phyloP scores from a whole-genome alignment of 2,113 vertebrate genomes.

The Aspidoscelis tigris region DNA sequence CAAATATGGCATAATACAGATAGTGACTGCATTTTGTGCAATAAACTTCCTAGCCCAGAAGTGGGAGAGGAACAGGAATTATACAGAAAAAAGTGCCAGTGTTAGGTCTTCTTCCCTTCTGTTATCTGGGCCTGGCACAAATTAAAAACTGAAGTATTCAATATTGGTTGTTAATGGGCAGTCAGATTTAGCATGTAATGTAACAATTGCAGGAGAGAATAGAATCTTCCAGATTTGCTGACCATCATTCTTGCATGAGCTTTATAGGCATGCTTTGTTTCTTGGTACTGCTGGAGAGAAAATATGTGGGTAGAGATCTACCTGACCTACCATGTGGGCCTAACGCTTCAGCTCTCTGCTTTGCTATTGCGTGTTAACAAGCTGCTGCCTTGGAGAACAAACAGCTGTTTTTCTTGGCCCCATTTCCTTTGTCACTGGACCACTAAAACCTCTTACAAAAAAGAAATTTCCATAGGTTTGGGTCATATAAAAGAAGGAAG shows the following conservation, averaged over 20 bases:
- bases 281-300: slow-evolving; percentile 26
- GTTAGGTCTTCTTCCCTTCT: not conserved
- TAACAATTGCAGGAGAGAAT: rapidly evolving
- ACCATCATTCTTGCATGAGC: slow-evolving; percentile 32
- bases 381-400: slow-evolving; percentile 40
- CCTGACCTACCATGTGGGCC: slow-evolving; percentile 19
- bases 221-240: not conserved
- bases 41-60: not conserved
- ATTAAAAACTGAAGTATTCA: not conserved
- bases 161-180: not conserved
- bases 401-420: not conserved
- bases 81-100: not conserved
- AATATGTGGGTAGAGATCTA: slow-evolving; percentile 13
- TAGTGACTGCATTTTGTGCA: too few relatives aligned
- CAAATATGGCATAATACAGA: too few relatives aligned
- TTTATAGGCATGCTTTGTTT: rapidly evolving
- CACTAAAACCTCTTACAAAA: not conserved
- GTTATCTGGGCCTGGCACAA: not conserved
- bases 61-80: not conserved
- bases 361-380: slow-evolving; percentile 42
- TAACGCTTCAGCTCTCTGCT: slow-evolving; percentile 61
- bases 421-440: not conserved
- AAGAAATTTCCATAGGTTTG: not conserved
- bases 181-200: slow-evolving; percentile 17
- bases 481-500: not conserved